Evolutionary conservation across 92 coral and sea anemone genomes (phyloP).

Genomic region (Heliopora coerulea): DNA sequence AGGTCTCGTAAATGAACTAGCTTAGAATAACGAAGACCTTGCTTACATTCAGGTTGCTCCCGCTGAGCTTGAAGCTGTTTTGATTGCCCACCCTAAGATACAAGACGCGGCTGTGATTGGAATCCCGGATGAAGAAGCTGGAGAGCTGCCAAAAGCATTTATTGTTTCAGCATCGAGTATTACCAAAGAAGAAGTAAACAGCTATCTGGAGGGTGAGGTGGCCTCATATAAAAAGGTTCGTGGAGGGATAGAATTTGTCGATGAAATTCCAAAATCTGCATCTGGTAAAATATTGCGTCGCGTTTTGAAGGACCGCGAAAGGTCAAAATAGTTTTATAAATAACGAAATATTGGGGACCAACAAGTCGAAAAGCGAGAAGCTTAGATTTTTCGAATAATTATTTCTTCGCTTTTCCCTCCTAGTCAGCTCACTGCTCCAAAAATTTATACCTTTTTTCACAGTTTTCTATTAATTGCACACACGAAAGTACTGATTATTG

Average conservation of each 20-base stretch:
- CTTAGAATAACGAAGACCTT: not conserved
- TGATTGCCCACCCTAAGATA: conserved; percentile 74
- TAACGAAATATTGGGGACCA: too few relatives aligned
- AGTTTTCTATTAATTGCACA: too few relatives aligned
- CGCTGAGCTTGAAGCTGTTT: conserved; percentile 82
- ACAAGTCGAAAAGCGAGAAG: too few relatives aligned
- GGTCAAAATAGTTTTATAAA: not conserved
- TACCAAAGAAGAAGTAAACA: conserved; percentile 53
- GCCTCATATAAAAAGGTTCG: conserved; percentile 74
- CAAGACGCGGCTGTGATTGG: conserved; percentile 82
- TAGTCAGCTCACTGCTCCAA: too few relatives aligned
- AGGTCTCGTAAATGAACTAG: too few relatives aligned
- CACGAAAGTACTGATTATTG: too few relatives aligned
- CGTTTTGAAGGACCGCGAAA: conserved; percentile 57
- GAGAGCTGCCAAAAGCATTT: conserved; percentile 87
- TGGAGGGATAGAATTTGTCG: conserved; percentile 81
- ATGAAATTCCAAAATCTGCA: conserved; percentile 68
- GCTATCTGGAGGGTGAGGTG: conserved; percentile 59
- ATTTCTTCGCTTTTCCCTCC: too few relatives aligned
- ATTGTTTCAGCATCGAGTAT: conserved; percentile 65
- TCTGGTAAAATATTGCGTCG: conserved; percentile 80
- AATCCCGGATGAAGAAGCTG: conserved; percentile 66
- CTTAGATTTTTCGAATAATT: too few relatives aligned
- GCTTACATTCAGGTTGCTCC: conserved; percentile 72
- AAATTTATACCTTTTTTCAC: too few relatives aligned